Evolutionary conservation across 2,888 invertebrate genomes (phyloP).

Genomic region (Drosophila cognata): DNA sequence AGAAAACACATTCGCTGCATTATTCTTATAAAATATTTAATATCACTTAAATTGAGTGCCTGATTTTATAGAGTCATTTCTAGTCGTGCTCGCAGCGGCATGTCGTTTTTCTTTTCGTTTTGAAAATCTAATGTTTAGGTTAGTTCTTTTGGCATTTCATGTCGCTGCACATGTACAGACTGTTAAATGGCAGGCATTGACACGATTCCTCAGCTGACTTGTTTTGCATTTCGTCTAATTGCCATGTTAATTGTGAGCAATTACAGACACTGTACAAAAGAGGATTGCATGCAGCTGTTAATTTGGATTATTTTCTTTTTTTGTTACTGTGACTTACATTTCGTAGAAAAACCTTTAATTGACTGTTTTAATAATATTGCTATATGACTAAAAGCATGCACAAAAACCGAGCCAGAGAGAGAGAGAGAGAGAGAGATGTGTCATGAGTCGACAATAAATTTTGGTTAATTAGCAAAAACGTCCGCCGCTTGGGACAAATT

Average conservation of each 20-base stretch:
- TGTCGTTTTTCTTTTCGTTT: background rate
- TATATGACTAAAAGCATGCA: constrained; percentile 51
- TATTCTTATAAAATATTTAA: background rate
- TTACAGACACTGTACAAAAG: constrained; percentile 47
- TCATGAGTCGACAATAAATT: constrained; percentile 64
- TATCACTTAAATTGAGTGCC: background rate
- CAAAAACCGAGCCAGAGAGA: background rate
- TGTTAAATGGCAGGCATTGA: constrained; percentile 64
- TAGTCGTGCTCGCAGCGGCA: background rate
- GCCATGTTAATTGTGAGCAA: constrained; percentile 67
- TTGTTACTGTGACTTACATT: constrained; percentile 23
- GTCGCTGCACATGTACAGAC: constrained; percentile 61
- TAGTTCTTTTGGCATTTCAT: constrained; percentile 59
- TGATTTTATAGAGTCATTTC: constrained; percentile 3
- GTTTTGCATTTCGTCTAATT: constrained; percentile 64
- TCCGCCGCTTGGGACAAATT: constrained; percentile 49
- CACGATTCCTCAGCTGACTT: constrained; percentile 60
- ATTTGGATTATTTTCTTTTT: background rate
- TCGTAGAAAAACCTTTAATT: constrained; percentile 66
- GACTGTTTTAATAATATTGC: constrained; percentile 42
- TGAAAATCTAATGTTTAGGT: constrained; percentile 9
- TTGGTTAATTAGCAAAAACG: constrained; percentile 70
- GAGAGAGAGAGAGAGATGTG: constrained; percentile 10
- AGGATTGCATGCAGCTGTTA: constrained; percentile 49
- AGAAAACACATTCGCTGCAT: background rate